These are phyloP conservation scores for Masticophis lateralis DNA, from an alignment of 2,797 vertebrate species.

Conservation along the genomic window DNA sequence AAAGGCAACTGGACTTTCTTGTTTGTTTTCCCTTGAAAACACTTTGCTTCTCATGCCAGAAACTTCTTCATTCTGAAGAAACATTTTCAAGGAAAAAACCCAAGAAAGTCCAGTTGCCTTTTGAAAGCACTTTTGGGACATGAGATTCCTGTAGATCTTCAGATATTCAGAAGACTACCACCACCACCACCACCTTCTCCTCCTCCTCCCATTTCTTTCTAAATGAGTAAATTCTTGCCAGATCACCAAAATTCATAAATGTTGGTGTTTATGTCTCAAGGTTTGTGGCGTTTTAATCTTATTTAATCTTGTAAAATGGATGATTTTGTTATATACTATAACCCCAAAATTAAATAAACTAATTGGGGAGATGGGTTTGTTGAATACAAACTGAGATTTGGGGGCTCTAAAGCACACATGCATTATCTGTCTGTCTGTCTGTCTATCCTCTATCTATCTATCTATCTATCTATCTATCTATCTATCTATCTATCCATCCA, in stretches of 20 bases:
- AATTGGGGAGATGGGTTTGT: neutral
- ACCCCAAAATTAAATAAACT: neutral
- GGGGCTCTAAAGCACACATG: neutral
- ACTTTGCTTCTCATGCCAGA: neutral
- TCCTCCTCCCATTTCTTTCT: neutral
- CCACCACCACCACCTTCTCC: accelerated
- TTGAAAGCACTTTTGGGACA: neutral
- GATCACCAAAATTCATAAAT: neutral
- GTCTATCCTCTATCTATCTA: too few species aligned
- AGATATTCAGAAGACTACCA: neutral
- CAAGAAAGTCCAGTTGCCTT: too few species aligned
- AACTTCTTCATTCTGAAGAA: neutral
- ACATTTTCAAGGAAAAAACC: too few species aligned
- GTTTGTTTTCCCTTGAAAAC: neutral
- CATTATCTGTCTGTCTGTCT: too few species aligned
- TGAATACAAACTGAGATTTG: neutral
- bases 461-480: accelerated
- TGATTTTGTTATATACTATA: neutral
- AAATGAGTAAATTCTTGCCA: neutral
- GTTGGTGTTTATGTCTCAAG: neutral
- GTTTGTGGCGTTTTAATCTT: neutral
- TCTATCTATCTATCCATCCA: accelerated
- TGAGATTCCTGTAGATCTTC: neutral
- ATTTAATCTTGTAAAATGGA: neutral
- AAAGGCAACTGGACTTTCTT: neutral